These are phyloP conservation scores for Paguma larvata DNA, from an alignment of 2,797 vertebrate species.

Conservation along the genomic window DNA sequence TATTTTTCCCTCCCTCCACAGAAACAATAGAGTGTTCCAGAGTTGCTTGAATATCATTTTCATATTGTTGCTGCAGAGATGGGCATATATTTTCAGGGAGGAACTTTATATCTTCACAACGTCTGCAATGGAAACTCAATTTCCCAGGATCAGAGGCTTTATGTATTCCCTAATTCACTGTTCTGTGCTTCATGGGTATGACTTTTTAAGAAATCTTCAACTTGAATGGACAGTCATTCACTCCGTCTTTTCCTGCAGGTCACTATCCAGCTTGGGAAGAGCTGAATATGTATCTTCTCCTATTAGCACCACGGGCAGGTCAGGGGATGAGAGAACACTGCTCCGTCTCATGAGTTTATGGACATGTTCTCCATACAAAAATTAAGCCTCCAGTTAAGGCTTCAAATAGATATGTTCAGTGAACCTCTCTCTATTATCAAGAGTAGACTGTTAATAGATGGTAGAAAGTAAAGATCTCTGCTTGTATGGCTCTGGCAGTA, in stretches of 20 bases:
- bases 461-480: constrained; percentile 38
- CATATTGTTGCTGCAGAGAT: not conserved
- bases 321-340: not conserved
- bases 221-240: not conserved
- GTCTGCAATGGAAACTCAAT: not conserved
- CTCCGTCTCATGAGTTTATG: not conserved
- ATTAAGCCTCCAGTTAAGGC: not conserved
- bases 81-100: not conserved
- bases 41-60: constrained; percentile 35
- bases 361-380: not conserved
- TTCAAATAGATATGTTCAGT: not conserved
- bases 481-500: not conserved
- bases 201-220: not conserved
- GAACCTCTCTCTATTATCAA: not conserved
- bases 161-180: not conserved
- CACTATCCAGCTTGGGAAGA: not conserved
- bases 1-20: not conserved
- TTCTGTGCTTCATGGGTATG: too few species aligned
- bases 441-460: constrained; percentile 28
- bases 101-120: not conserved
- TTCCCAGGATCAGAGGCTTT: not conserved
- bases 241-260: not conserved
- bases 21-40: constrained; percentile 36
- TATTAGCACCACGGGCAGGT: not conserved
- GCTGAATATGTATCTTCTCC: not conserved